phyloP scores from a whole-genome alignment of 2,113 vertebrate species.

The Lichenostomus cassidix region DNA sequence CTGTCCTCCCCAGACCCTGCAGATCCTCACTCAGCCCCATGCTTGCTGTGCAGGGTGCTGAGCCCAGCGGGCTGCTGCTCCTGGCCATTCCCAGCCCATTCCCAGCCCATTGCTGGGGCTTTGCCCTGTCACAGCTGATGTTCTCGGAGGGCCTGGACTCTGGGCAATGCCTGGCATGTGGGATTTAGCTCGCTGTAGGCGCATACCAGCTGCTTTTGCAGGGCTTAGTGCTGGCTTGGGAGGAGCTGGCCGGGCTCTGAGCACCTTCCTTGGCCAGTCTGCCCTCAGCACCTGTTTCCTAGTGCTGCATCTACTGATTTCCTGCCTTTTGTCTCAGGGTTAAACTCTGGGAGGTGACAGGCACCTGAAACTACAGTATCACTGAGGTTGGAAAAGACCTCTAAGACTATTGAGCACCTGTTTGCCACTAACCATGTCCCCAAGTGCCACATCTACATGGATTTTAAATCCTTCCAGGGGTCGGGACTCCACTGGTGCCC shows the following conservation, averaged over 20 bases:
- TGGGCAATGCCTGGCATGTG: not conserved
- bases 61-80: not conserved
- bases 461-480: not conserved
- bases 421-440: not conserved
- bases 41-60: too few species aligned
- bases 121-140: not conserved
- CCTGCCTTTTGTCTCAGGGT: not conserved
- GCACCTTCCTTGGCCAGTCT: not conserved
- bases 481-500: not conserved
- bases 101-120: rapidly evolving
- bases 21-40: not conserved
- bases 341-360: not conserved
- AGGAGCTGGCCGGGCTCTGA: not conserved
- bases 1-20: not conserved
- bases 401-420: rapidly evolving
- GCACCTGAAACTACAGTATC: not conserved
- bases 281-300: not conserved
- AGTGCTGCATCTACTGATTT: not conserved
- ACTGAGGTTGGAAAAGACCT: not conserved
- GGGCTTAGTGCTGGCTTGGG: not conserved
- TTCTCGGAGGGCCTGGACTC: rapidly evolving
- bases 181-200: not conserved
- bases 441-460: rapidly evolving
- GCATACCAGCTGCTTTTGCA: not conserved
- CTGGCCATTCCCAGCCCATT: rapidly evolving